Base-by-base conservation (phyloP, 2,797 vertebrate species). In the Lepilemur ruficaudatus region DNA sequence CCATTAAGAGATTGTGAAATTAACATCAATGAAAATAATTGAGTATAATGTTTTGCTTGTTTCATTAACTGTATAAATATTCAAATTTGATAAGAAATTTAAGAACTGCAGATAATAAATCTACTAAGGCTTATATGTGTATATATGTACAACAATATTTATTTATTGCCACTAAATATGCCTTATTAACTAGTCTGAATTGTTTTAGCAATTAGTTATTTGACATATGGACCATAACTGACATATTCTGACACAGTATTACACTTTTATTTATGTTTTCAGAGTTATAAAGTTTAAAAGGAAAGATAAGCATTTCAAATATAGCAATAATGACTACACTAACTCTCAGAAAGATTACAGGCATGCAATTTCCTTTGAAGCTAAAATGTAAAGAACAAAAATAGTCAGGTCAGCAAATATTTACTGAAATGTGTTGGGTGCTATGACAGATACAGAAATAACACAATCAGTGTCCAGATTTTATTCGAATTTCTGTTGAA, bases 221-320 rank as follows among this genome's bases (percentile, higher is more conserved):
- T 95, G 76, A 75, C 14, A 92, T 80, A 55, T 89, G 38, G 4
- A 41, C 63, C 89, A 75, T 69, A 73, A 93, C 6, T 59, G 86
- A 81, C 22, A 75, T 82, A 92, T 81, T 80, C 13, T 95, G 76
- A 59, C 5, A 79, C 11, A 72, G 25, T 28, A 28, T 80, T 73
- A 61, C 2, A n/a, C 13, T 91, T 38, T 95, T 75, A 75, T 79
- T 85, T 81, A 32, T 46, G 17, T 84, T 97, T 89, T 88, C 20
- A 93, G 43, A 92, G 72, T 81, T 95, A 69, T n/a, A 86, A 73
- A 89, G 8, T 76, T 94, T 96, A 38, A 94, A 95, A 65, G 2
- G 15, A 50, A 96, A 85, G n/a, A 63, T 52, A 12, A 75, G 1
- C 69, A 46, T 35, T 95, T 10, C 85, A 85, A 97, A 92, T 7